These are phyloP conservation scores for Tenebrosternarchus preto DNA, from an alignment of 2,113 vertebrate genomes.

Conservation along the genomic window DNA sequence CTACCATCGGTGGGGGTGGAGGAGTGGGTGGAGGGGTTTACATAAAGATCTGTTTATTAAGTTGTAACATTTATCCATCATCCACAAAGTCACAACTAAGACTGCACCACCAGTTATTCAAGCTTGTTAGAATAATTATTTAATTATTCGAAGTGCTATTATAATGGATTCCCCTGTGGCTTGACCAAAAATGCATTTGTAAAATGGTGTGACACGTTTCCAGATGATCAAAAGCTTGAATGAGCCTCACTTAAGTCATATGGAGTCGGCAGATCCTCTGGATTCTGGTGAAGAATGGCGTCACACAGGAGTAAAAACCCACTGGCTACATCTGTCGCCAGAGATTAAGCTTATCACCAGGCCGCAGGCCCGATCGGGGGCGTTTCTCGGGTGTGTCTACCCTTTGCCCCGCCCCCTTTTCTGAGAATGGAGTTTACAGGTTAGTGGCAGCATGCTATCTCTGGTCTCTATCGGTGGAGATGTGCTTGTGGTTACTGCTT, in stretches of 20 bases:
- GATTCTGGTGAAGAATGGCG: not conserved
- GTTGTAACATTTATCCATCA: too few relatives aligned
- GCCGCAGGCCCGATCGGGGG: conserved; percentile 34
- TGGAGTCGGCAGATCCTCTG: not conserved
- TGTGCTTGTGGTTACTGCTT: conserved; percentile 50
- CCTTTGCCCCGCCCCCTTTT: conserved; percentile 48
- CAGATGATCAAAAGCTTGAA: conserved; percentile 32
- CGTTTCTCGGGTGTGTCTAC: not conserved
- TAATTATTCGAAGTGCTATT: too few relatives aligned
- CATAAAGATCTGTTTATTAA: too few relatives aligned
- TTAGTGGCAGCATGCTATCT: conserved; percentile 41
- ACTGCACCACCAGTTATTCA: too few relatives aligned
- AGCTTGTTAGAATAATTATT: too few relatives aligned
- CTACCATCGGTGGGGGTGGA: too few relatives aligned
- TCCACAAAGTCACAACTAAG: too few relatives aligned
- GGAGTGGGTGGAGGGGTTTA: too few relatives aligned
- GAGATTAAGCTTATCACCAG: conserved; percentile 57
- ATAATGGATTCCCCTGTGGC: too few relatives aligned
- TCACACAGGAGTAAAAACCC: not conserved
- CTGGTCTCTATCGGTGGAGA: conserved; percentile 27
- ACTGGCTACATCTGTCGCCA: not conserved
- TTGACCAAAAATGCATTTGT: too few relatives aligned
- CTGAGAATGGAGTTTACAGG: conserved; percentile 53
- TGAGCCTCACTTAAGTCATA: not conserved
- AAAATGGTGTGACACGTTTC: not conserved